Percentiles rank a stretch among this genome's conserved stretches.
Evolutionary conservation across 2,113 vertebrate species (phyloP).

Genomic region (Bubo bubo): DNA sequence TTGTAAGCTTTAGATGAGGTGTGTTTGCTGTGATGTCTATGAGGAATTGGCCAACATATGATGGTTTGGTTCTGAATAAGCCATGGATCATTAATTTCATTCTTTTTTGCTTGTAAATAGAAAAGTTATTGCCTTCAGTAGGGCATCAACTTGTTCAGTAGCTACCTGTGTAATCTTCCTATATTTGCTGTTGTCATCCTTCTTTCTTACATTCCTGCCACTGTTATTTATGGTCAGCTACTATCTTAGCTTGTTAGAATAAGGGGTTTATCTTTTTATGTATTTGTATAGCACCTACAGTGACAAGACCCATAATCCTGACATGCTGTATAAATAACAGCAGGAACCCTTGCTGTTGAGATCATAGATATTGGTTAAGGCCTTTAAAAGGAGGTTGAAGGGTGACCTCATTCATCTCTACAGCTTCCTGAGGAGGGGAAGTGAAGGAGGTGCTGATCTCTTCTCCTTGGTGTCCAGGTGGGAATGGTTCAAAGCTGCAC

Average conservation of each 20-base stretch:
- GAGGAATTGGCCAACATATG: not conserved
- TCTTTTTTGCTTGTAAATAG: not conserved
- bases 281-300: not conserved
- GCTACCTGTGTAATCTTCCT: constrained; percentile 15
- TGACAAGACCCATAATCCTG: not conserved
- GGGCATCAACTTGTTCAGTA: not conserved
- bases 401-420: not conserved
- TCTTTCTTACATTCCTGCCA: not conserved
- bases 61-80: not conserved
- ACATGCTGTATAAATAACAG: not conserved
- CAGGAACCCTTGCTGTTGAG: not conserved
- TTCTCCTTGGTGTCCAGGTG: not conserved
- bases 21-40: not conserved
- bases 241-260: not conserved
- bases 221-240: constrained; percentile 8
- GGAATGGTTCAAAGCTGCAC: not conserved
- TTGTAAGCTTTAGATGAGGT: not conserved
- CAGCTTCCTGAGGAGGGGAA: not conserved
- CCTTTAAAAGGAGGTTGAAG: not conserved
- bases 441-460: not conserved
- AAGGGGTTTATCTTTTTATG: not conserved
- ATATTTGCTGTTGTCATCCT: not conserved
- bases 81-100: not conserved
- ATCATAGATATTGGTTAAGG: not conserved
- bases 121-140: not conserved